Conservation (phyloP, 2,113 vertebrate species). For the Felis chaus region DNA sequence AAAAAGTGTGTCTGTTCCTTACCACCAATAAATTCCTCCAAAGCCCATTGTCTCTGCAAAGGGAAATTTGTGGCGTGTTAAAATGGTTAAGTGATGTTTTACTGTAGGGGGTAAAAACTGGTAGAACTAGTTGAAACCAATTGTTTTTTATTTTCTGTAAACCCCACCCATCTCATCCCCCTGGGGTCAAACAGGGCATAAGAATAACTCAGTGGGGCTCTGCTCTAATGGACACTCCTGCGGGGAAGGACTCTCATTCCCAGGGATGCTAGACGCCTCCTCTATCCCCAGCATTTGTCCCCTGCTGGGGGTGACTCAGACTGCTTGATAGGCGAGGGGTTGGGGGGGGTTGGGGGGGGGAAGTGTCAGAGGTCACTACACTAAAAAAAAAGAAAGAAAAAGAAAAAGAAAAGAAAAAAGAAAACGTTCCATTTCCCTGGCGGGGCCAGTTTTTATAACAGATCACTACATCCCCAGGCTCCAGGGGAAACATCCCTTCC, state of each 20-base stretch:
- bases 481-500: neutral
- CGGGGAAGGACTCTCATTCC: neutral
- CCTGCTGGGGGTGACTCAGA: constrained; percentile 7
- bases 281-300: neutral
- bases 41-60: neutral
- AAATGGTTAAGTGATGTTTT: constrained; percentile 75
- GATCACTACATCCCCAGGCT: neutral
- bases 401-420: neutral
- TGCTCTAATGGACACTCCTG: constrained; percentile 35
- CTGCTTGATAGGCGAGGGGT: neutral
- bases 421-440: neutral
- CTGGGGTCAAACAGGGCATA: constrained; percentile 73
- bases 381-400: neutral
- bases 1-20: neutral
- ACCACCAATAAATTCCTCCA: constrained; percentile 22
- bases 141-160: constrained; percentile 79
- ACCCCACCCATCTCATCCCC: constrained; percentile 48
- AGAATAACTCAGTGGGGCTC: constrained; percentile 72
- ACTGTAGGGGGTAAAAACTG: constrained; percentile 76
- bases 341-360: neutral
- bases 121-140: constrained; percentile 81
- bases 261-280: neutral
- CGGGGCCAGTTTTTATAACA: constrained; percentile 46
- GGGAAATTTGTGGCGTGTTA: neutral
- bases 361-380: constrained; percentile 59